Evolutionary conservation across 2,113 vertebrate genomes (phyloP).

Genomic region (Varanus komodoensis): DNA sequence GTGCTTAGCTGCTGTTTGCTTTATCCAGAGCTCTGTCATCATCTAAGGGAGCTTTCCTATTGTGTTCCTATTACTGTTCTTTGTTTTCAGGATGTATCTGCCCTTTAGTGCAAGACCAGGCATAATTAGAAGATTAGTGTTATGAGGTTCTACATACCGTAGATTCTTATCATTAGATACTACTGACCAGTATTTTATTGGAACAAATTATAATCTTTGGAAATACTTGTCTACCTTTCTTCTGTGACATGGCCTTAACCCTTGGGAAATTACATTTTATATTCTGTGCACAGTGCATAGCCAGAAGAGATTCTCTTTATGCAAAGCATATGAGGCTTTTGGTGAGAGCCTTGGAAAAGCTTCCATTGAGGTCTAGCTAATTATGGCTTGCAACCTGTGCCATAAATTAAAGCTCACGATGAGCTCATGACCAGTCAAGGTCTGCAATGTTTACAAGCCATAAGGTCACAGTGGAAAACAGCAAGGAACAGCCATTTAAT

Average conservation of each 20-base stretch:
- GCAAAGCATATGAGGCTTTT: constrained; percentile 20
- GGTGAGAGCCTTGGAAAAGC: constrained; percentile 4
- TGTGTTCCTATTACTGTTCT: fast-evolving
- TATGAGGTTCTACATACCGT: neutral
- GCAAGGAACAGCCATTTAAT: constrained; percentile 54
- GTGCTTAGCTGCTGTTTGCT: neutral
- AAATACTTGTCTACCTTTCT: constrained; percentile 24
- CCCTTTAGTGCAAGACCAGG: fast-evolving
- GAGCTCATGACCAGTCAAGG: constrained; percentile 46
- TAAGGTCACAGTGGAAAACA: constrained; percentile 62
- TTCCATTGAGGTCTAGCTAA: constrained; percentile 44
- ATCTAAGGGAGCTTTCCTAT: neutral
- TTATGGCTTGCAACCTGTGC: constrained; percentile 45
- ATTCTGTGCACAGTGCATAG: neutral
- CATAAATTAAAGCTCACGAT: constrained; percentile 48
- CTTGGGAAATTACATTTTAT: constrained; percentile 36
- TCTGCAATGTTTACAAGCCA: constrained; percentile 57
- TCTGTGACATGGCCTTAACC: constrained; percentile 19
- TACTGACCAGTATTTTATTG: neutral
- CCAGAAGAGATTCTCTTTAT: constrained; percentile 29
- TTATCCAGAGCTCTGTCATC: neutral
- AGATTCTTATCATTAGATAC: neutral
- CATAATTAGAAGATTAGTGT: neutral
- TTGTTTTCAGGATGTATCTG: neutral
- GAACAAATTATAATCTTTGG: neutral